These are phyloP conservation scores for Cyphomyrmex costatus DNA, from an alignment of 1,140 invertebrate species.

Conservation along the genomic window DNA sequence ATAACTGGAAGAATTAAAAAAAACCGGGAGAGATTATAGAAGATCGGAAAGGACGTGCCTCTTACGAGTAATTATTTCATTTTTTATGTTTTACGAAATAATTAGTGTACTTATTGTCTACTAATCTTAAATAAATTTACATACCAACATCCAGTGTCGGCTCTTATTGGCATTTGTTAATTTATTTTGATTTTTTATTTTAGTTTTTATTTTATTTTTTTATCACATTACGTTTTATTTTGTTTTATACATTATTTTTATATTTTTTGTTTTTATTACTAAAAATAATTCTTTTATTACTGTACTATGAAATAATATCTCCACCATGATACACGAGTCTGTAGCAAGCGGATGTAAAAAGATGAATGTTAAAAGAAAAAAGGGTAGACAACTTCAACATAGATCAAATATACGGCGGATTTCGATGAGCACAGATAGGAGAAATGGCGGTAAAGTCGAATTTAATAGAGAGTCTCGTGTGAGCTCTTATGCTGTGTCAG, in stretches of 20 bases:
- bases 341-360: not conserved
- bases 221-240: not conserved
- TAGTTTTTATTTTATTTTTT: not conserved
- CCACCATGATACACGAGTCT: not conserved
- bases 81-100: no score
- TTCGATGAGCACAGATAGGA: conserved; percentile 30
- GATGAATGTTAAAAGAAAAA: not conserved
- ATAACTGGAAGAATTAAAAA: no score
- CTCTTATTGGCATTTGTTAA: no score
- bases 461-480: conserved; percentile 77
- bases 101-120: no score
- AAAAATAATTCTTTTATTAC: no score
- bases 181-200: no score
- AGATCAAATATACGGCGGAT: not conserved
- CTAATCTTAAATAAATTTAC: no score
- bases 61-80: no score
- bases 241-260: not conserved
- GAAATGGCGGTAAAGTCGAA: conserved; percentile 72
- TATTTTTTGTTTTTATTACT: not conserved
- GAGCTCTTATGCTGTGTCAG: conserved; percentile 52
- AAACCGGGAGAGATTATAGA: no score
- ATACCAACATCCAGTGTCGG: no score
- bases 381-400: not conserved
- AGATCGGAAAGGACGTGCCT: no score
- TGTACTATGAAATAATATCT: no score